phyloP scores from a whole-genome alignment of 2,888 invertebrate species.

The Itoplectis maculator region DNA sequence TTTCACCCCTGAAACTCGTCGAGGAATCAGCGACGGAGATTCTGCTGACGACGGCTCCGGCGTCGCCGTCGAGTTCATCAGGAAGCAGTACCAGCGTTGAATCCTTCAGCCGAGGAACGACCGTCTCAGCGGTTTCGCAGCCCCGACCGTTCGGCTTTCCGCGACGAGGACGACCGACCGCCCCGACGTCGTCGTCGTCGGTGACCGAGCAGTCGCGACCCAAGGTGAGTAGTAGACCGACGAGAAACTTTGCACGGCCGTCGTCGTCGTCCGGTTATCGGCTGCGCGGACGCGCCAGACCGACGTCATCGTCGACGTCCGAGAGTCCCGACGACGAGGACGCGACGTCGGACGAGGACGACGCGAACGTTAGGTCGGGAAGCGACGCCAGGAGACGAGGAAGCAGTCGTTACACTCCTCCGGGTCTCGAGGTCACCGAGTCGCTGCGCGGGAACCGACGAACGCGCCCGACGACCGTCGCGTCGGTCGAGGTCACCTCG shows the following conservation, averaged over 20 bases:
- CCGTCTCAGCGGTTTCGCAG: constrained; percentile 84
- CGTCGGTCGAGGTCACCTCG: constrained; percentile 27
- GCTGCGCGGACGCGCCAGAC: constrained; percentile 76
- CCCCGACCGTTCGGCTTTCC: constrained; percentile 86
- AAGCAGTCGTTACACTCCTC: constrained; percentile 72
- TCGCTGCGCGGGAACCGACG: constrained; percentile 38
- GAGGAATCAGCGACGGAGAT: constrained; percentile 81
- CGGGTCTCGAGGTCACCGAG: constrained; percentile 46
- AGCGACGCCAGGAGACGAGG: constrained; percentile 67
- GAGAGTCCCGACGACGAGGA: constrained; percentile 41
- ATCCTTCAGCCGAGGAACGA: constrained; percentile 68
- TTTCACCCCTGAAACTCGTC: constrained; percentile 73
- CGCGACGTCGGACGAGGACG: constrained; percentile 53
- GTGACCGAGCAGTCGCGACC: constrained; percentile 76
- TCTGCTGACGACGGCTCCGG: constrained; percentile 76
- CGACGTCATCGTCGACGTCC: constrained; percentile 46
- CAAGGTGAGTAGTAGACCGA: constrained; percentile 82
- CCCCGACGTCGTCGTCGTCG: constrained; percentile 69
- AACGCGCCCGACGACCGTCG: constrained; percentile 19
- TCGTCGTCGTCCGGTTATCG: constrained; percentile 77
- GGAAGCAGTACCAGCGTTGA: constrained; percentile 55
- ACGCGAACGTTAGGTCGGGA: constrained; percentile 55
- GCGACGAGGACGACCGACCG: constrained; percentile 84
- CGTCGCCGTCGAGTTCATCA: constrained; percentile 56
- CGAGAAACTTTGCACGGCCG: constrained; percentile 82